Percentiles rank a stretch among this genome's conserved stretches.
Evolutionary conservation across 2,113 vertebrate species (phyloP).

Genomic region (Caracal caracal): DNA sequence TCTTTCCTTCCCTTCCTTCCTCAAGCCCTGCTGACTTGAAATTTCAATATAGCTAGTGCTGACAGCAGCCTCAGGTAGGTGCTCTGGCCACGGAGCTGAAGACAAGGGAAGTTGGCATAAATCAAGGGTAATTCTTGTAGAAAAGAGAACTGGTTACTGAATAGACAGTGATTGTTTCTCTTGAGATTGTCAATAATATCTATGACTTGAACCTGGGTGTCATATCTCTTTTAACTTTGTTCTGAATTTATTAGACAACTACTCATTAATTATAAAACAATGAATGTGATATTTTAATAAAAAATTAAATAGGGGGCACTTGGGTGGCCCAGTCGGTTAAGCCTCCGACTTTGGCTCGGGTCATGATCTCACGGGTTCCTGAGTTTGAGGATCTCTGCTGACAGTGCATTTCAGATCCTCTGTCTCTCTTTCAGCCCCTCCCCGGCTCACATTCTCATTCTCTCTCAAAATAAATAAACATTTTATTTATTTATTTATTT

Average conservation of each 20-base stretch:
- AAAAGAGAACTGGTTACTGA: neutral
- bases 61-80: neutral
- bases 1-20: neutral
- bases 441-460: no score
- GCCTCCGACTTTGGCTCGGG: no score
- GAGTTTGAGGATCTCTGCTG: no score
- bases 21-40: neutral
- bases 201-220: neutral
- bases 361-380: no score
- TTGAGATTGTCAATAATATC: neutral
- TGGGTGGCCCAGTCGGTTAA: no score
- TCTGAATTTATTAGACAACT: constrained; percentile 4
- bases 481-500: no score
- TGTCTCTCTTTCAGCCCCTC: no score
- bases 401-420: no score
- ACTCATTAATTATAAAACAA: constrained; percentile 13
- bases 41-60: neutral
- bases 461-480: no score
- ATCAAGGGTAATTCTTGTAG: neutral
- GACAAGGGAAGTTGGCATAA: neutral
- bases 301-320: neutral
- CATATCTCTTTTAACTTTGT: neutral
- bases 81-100: neutral
- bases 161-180: neutral
- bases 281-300: constrained; percentile 12